Conservation (phyloP, 1,140 invertebrate species). For the Neuroterus valhalla region DNA sequence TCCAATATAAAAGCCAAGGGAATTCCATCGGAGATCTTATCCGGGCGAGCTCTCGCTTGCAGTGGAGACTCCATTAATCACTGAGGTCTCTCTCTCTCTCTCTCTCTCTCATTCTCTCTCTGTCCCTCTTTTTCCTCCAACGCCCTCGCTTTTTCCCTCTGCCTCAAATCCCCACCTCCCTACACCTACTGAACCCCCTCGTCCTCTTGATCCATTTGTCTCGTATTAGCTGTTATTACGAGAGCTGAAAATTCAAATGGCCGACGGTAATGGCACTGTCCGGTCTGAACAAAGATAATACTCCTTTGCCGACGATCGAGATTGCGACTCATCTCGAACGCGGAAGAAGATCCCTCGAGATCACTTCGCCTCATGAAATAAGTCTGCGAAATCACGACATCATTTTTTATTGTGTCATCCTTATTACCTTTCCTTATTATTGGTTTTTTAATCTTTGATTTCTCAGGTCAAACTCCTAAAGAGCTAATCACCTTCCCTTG, state of each 20-base stretch:
- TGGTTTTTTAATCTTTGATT: too few relatives aligned
- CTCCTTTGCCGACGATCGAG: slow-evolving; percentile 12
- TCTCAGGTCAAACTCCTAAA: too few relatives aligned
- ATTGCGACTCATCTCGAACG: slow-evolving; percentile 12
- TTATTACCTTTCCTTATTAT: too few relatives aligned
- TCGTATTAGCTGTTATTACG: slow-evolving; percentile 70
- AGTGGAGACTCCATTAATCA: slow-evolving; percentile 74
- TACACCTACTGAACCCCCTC: slow-evolving; percentile 37
- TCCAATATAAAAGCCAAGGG: slow-evolving; percentile 72
- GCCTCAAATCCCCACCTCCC: slow-evolving; percentile 47
- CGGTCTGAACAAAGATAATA: slow-evolving; percentile 17
- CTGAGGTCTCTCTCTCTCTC: slow-evolving; percentile 54
- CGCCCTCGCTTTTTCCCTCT: slow-evolving; percentile 47
- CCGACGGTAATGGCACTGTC: slow-evolving; percentile 33
- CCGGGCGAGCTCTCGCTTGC: slow-evolving; percentile 66
- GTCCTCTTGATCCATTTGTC: slow-evolving; percentile 65
- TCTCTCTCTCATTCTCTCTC: too few relatives aligned
- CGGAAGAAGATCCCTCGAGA: neutral
- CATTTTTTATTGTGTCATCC: neutral
- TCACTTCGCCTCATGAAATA: neutral
- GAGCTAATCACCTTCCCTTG: too few relatives aligned
- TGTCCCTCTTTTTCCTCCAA: slow-evolving; percentile 56
- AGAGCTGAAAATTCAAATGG: slow-evolving; percentile 67
- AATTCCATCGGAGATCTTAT: slow-evolving; percentile 71
- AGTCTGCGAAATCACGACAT: neutral